Evolutionary conservation across 2,797 vertebrate genomes (phyloP).

Genomic region (Arrhamphus sclerolepis): DNA sequence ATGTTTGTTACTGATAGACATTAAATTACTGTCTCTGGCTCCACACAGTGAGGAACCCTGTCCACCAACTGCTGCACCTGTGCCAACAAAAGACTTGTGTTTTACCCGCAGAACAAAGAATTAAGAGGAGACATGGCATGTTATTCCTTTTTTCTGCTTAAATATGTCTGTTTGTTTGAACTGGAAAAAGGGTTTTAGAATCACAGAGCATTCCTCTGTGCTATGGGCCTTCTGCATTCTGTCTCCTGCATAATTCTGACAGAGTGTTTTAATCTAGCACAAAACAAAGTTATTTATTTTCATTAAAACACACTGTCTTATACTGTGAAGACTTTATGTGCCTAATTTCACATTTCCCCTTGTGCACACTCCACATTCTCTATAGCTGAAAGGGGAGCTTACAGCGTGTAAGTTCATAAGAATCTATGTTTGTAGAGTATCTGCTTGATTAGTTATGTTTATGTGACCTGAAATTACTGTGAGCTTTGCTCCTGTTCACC

Average conservation of each 20-base stretch:
- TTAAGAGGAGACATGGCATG: slow-evolving; percentile 37
- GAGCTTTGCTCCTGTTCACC: slow-evolving; percentile 42
- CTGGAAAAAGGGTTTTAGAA: slow-evolving; percentile 50
- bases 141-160: slow-evolving; percentile 35
- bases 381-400: slow-evolving; percentile 31
- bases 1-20: slow-evolving; percentile 25
- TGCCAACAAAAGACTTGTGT: slow-evolving; percentile 44
- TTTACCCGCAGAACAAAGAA: slow-evolving; percentile 42
- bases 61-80: slow-evolving; percentile 56
- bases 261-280: slow-evolving; percentile 42
- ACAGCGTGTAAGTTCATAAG: slow-evolving; percentile 23
- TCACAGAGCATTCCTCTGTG: slow-evolving; percentile 38
- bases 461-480: slow-evolving; percentile 49
- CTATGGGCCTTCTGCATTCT: slow-evolving; percentile 14
- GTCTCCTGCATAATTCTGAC: slow-evolving; percentile 28
- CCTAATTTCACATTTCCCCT: slow-evolving; percentile 22
- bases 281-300: slow-evolving; percentile 38
- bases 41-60: slow-evolving; percentile 35
- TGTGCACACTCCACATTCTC: slow-evolving; percentile 21
- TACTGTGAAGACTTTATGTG: slow-evolving; percentile 28
- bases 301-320: slow-evolving; percentile 35
- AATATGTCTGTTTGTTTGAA: slow-evolving; percentile 51
- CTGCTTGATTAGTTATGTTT: slow-evolving; percentile 62
- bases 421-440: slow-evolving; percentile 36
- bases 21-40: slow-evolving; percentile 29